A percentile compares a stretch with the other conserved stretches of the same genome.
Evolutionary conservation across 2,113 vertebrate species (phyloP).

Genomic region (Malurus elegans): DNA sequence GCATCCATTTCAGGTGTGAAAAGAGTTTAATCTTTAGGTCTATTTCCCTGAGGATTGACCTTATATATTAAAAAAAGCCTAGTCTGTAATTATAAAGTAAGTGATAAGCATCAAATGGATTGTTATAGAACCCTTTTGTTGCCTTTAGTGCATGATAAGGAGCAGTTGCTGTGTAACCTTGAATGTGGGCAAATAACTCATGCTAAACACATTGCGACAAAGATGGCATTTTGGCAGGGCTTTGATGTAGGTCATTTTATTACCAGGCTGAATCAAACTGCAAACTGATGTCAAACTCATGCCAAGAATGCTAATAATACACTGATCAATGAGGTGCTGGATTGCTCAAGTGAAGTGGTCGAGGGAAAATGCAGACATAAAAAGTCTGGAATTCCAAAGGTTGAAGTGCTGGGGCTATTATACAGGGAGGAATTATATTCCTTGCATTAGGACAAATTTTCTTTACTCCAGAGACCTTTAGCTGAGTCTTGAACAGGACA

Average conservation of each 20-base stretch:
- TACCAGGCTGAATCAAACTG: conserved; percentile 77
- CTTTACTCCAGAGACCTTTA: conserved; percentile 43
- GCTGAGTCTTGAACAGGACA: neutral
- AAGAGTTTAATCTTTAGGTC: neutral
- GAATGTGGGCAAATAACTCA: conserved; percentile 65
- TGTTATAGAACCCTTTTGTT: neutral
- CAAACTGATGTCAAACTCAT: conserved; percentile 66
- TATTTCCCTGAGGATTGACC: neutral
- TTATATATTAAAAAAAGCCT: neutral
- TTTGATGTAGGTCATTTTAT: conserved; percentile 82
- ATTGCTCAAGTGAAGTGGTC: conserved; percentile 78
- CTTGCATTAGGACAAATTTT: conserved; percentile 13
- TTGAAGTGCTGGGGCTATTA: neutral
- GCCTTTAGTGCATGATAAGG: conserved; percentile 23
- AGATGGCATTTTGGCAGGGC: conserved; percentile 70
- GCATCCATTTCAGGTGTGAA: neutral
- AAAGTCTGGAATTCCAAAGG: conserved; percentile 69
- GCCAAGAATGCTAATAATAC: conserved; percentile 82
- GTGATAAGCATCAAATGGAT: conserved; percentile 5
- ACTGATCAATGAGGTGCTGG: conserved; percentile 78
- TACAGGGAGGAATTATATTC: neutral
- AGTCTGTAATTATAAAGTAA: conserved; percentile 16
- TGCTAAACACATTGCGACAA: conserved; percentile 66
- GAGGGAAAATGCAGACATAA: conserved; percentile 69
- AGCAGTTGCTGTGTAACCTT: conserved; percentile 50